Evolutionary conservation across 37 sponge, comb jelly and placozoan species (phyloP).

Genomic region (Tethya wilhelma): DNA sequence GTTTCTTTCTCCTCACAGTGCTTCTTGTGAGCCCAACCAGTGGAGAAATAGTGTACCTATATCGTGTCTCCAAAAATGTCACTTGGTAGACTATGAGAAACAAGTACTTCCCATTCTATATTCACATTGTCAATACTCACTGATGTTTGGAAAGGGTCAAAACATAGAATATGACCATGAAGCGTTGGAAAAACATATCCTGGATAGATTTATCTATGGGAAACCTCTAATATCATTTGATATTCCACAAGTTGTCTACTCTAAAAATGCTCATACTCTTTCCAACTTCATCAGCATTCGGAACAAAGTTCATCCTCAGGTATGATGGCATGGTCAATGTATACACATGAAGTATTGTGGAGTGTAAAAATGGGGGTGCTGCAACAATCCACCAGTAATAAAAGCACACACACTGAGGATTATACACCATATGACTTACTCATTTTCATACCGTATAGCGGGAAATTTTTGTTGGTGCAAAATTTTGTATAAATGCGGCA

Average conservation of each 20-base stretch:
- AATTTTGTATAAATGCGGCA: too few relatives aligned
- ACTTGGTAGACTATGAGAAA: constrained; percentile 63
- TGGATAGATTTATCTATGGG: constrained; percentile 65
- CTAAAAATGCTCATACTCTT: constrained; percentile 32
- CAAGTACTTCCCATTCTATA: constrained; percentile 61
- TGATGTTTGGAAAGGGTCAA: constrained; percentile 60
- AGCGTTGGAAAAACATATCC: constrained; percentile 74
- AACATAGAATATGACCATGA: constrained; percentile 59
- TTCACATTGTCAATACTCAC: constrained; percentile 77
- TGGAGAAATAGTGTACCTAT: constrained; percentile 37
- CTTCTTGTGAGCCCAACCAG: background rate
- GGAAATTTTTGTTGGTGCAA: too few relatives aligned
- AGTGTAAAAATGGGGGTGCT: too few relatives aligned
- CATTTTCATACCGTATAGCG: too few relatives aligned
- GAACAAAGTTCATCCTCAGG: constrained; percentile 36
- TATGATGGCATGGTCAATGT: too few relatives aligned
- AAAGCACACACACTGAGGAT: too few relatives aligned
- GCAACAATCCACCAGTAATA: too few relatives aligned
- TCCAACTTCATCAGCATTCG: constrained; percentile 35
- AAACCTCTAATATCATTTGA: constrained; percentile 51
- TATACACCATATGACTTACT: too few relatives aligned
- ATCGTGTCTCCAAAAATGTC: constrained; percentile 45
- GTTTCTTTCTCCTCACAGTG: too few relatives aligned
- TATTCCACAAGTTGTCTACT: constrained; percentile 54
- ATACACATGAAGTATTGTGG: too few relatives aligned